Conservation (phyloP, 2,888 invertebrate genomes). For the Brenthis ino region DNA sequence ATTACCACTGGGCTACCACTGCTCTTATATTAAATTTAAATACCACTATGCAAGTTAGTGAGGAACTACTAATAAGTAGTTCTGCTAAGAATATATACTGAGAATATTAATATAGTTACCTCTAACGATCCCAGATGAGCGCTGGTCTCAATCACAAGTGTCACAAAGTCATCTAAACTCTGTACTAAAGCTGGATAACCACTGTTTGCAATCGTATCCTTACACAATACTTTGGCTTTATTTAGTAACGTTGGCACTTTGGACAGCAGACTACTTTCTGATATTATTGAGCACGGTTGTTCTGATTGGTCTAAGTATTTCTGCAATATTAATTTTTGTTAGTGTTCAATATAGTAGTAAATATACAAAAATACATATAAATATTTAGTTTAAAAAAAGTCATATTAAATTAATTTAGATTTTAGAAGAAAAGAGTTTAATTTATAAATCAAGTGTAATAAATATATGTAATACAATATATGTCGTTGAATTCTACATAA, state of each 20-base stretch:
- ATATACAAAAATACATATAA: background rate
- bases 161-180: conserved; percentile 85
- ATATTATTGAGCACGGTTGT: conserved; percentile 51
- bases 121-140: conserved; percentile 86
- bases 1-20: too few relatives aligned
- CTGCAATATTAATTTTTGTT: conserved; percentile 47
- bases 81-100: too few relatives aligned
- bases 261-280: conserved; percentile 61
- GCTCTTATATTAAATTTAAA: too few relatives aligned
- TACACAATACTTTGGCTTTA: conserved; percentile 85
- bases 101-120: conserved; percentile 53
- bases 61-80: too few relatives aligned
- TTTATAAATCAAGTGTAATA: too few relatives aligned
- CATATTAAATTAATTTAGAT: too few relatives aligned
- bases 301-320: conserved; percentile 72
- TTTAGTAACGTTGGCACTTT: conserved; percentile 74
- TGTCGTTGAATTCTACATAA: too few relatives aligned
- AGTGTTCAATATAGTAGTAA: too few relatives aligned
- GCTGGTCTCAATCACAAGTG: conserved; percentile 85
- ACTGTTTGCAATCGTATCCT: conserved; percentile 81
- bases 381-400: too few relatives aligned
- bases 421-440: too few relatives aligned
- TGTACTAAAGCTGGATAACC: conserved; percentile 84
- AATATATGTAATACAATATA: too few relatives aligned
- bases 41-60: too few relatives aligned